Conservation (phyloP, 1,140 invertebrate species). For the Brachionus sp. region DNA sequence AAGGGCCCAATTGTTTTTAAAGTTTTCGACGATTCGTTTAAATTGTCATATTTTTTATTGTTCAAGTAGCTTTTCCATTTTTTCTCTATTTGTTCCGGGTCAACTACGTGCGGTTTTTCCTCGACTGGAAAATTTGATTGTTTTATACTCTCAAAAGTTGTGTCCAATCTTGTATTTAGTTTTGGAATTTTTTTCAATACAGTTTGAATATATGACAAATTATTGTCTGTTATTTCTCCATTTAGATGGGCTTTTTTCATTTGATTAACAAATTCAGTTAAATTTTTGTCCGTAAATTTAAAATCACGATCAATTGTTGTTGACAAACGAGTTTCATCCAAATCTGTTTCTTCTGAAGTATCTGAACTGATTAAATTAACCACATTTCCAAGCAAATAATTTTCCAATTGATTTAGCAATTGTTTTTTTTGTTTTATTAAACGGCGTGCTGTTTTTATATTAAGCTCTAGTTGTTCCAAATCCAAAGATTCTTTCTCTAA, state of each 20-base stretch:
- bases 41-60: neutral
- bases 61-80: conserved; percentile 33
- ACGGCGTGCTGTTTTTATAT: neutral
- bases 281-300: conserved; percentile 9
- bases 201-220: neutral
- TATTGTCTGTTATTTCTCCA: neutral
- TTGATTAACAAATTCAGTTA: neutral
- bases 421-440: conserved; percentile 22
- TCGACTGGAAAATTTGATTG: neutral
- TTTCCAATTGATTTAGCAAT: neutral
- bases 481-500: conserved; percentile 31
- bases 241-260: conserved; percentile 9
- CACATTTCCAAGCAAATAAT: neutral
- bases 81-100: conserved; percentile 13
- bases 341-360: conserved; percentile 14
- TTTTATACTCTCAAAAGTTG: neutral
- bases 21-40: neutral
- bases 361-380: neutral
- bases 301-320: neutral
- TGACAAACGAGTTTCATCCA: neutral
- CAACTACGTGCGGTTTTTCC: neutral
- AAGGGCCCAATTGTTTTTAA: neutral
- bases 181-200: conserved; percentile 23
- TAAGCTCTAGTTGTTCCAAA: conserved; percentile 5
- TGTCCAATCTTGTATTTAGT: neutral